Percentiles rank a stretch among this genome's conserved stretches.
phyloP scores from a whole-genome alignment of 2,888 invertebrate genomes.

The Serripes groenlandicus region DNA sequence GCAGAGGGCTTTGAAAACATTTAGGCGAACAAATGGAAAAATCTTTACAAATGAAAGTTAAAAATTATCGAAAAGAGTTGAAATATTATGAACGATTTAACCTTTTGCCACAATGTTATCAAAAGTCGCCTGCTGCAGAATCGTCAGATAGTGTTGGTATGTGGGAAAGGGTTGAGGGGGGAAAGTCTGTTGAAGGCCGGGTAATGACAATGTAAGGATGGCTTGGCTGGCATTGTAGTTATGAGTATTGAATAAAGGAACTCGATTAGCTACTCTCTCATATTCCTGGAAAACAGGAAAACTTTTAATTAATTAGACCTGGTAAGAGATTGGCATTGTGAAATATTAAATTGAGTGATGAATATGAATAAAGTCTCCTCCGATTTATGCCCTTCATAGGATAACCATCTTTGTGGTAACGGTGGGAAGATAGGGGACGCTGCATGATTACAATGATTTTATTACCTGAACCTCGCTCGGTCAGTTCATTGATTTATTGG shows the following conservation, averaged over 20 bases:
- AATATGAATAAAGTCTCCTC: conserved; percentile 14
- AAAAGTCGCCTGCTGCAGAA: not conserved
- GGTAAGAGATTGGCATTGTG: conserved; percentile 25
- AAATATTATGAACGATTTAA: not conserved
- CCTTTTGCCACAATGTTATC: not conserved
- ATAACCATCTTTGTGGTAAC: not conserved
- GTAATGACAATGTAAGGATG: not conserved
- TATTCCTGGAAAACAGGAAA: conserved; percentile 9
- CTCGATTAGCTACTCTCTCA: conserved; percentile 1
- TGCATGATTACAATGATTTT: conserved; percentile 1
- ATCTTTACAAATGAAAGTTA: too few species aligned
- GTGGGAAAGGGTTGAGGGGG: not conserved
- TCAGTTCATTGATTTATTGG: not conserved
- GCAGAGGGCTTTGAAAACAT: too few species aligned
- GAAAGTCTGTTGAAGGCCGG: not conserved
- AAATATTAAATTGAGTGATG: conserved; percentile 27
- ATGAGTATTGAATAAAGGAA: conserved; percentile 1
- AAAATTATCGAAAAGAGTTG: too few species aligned
- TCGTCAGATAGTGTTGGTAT: too few species aligned
- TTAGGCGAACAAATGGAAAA: too few species aligned
- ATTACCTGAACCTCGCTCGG: too few species aligned
- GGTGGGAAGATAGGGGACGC: too few species aligned
- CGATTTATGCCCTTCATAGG: conserved; percentile 17
- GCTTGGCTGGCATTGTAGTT: not conserved
- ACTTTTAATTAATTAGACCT: conserved; percentile 20